phyloP scores from a whole-genome alignment of 2,113 vertebrate species.

The Thinocorus orbignyianus region DNA sequence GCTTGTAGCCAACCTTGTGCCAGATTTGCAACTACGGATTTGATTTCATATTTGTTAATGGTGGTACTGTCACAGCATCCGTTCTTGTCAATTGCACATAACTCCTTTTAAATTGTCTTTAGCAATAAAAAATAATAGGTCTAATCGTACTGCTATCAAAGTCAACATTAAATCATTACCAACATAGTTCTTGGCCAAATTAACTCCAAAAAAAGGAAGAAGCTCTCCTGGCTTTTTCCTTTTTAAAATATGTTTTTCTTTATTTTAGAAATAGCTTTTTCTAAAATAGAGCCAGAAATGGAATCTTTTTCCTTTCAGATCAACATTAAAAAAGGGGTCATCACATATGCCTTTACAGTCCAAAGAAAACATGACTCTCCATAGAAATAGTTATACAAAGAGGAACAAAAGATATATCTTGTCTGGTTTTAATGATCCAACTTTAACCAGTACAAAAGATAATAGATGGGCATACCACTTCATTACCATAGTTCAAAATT shows the following conservation, averaged over 20 bases:
- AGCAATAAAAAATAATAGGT: background rate
- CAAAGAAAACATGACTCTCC: background rate
- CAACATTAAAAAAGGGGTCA: background rate
- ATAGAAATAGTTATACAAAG: background rate
- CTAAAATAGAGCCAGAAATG: background rate
- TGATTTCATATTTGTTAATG: background rate
- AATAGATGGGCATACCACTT: background rate
- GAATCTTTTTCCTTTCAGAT: background rate
- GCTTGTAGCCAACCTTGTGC: background rate
- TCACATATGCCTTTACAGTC: background rate
- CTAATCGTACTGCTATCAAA: background rate
- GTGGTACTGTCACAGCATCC: background rate
- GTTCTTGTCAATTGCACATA: background rate
- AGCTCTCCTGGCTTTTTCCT: background rate
- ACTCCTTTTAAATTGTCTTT: background rate
- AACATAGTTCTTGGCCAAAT: background rate
- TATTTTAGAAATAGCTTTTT: background rate
- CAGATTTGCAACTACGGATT: background rate
- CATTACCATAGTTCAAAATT: background rate
- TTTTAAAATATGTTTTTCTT: background rate
- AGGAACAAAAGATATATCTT: background rate
- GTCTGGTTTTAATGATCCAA: background rate
- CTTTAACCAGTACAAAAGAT: background rate
- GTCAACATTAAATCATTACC: background rate
- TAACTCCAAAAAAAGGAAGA: background rate